Evolutionary conservation across 2,797 vertebrate genomes (phyloP).

Genomic region (Merluccius polli): DNA sequence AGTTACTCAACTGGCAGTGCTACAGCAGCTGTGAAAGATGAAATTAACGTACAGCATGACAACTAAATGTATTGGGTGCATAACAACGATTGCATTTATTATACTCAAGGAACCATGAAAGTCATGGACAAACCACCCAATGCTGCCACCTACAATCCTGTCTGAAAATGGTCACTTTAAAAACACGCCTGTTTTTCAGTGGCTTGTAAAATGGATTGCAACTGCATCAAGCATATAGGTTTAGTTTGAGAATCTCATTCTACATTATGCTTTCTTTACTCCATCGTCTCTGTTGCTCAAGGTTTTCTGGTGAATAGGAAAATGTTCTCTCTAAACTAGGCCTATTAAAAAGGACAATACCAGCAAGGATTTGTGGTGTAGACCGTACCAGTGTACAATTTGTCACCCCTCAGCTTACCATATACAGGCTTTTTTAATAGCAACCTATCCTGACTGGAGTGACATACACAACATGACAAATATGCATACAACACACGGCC

Average conservation of each 20-base stretch:
- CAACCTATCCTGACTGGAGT: background rate
- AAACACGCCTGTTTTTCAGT: background rate
- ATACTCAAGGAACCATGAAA: background rate
- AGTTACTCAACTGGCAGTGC: background rate
- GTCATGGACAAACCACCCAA: background rate
- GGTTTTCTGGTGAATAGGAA: background rate
- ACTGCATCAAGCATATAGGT: background rate
- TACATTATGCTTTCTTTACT: background rate
- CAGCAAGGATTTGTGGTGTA: background rate
- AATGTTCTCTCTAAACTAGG: background rate
- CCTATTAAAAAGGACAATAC: background rate
- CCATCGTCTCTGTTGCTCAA: background rate
- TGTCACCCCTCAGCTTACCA: background rate
- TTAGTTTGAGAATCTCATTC: background rate
- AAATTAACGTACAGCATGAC: background rate
- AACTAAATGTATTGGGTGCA: constrained; percentile 1
- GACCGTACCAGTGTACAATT: background rate
- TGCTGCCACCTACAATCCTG: background rate
- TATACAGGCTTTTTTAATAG: background rate
- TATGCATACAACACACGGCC: background rate
- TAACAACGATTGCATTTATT: background rate
- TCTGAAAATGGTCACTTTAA: background rate
- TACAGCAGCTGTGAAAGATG: background rate
- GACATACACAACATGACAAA: background rate
- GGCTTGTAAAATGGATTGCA: background rate